A percentile compares a stretch with the other conserved stretches of the same genome.
phyloP scores from a whole-genome alignment of 2,797 vertebrate species.

The Cossypha polioptera region DNA sequence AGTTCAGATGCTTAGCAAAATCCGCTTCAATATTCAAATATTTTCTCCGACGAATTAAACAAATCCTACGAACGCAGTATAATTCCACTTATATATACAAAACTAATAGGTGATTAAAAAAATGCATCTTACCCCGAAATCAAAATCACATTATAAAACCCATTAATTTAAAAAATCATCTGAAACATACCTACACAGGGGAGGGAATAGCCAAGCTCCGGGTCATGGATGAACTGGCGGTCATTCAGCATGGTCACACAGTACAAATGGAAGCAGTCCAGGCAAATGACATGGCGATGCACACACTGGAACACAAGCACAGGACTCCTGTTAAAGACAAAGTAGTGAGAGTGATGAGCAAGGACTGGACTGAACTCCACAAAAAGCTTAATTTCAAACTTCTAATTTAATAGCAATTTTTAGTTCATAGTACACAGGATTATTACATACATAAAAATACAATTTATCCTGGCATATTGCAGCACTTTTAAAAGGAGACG shows the following conservation, averaged over 20 bases:
- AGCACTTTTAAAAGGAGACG: background rate
- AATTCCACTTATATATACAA: background rate
- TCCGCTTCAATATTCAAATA: background rate
- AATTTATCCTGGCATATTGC: background rate
- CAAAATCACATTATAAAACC: background rate
- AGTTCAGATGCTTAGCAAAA: background rate
- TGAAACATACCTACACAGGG: constrained; percentile 85
- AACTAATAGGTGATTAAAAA: background rate
- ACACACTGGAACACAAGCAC: constrained; percentile 88
- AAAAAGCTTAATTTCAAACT: background rate
- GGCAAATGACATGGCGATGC: constrained; percentile 88
- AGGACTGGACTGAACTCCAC: background rate
- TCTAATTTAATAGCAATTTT: background rate
- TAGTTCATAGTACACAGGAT: background rate
- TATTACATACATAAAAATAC: rapidly evolving
- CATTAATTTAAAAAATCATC: background rate
- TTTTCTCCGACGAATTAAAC: background rate
- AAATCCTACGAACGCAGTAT: background rate
- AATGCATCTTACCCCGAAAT: background rate
- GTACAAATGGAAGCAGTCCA: constrained; percentile 90
- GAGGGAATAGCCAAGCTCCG: constrained; percentile 86
- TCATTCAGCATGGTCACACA: constrained; percentile 87
- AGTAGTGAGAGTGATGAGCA: background rate
- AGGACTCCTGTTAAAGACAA: constrained; percentile 77
- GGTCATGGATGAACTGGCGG: constrained; percentile 82